These are phyloP conservation scores for Sarcophaga caerulescens DNA, from an alignment of 2,888 invertebrate species.

Conservation along the genomic window DNA sequence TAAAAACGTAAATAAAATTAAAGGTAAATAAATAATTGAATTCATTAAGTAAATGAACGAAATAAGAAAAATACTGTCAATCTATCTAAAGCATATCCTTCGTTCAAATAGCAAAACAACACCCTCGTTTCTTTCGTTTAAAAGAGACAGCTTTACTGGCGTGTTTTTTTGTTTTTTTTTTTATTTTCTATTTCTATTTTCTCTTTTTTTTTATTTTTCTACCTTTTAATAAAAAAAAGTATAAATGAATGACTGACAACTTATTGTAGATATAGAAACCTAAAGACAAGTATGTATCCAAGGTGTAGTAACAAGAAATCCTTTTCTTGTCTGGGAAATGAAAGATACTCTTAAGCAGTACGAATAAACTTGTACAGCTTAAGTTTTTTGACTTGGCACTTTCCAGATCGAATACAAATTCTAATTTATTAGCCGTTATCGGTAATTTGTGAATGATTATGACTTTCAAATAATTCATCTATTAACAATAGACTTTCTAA, in stretches of 20 bases:
- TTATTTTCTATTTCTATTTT: neutral
- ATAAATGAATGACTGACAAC: conserved; percentile 53
- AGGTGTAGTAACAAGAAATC: neutral
- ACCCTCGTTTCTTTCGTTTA: conserved; percentile 10
- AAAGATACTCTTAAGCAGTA: too few species aligned
- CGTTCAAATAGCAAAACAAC: conserved; percentile 50
- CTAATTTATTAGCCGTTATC: too few species aligned
- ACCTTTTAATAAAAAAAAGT: conserved; percentile 15
- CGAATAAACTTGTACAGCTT: too few species aligned
- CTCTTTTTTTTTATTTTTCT: neutral
- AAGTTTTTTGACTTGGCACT: too few species aligned
- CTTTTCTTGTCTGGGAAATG: too few species aligned
- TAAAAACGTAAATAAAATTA: conserved; percentile 57
- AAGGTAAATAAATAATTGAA: conserved; percentile 79
- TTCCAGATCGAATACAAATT: too few species aligned
- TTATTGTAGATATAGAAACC: conserved; percentile 28
- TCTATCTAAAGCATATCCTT: conserved; percentile 69
- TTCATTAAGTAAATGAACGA: conserved; percentile 78
- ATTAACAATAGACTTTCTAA: too few species aligned
- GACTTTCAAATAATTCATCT: too few species aligned
- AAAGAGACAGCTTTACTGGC: neutral
- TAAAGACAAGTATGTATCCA: neutral
- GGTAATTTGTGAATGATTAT: too few species aligned
- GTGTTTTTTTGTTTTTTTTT: neutral
- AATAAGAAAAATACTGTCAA: conserved; percentile 70